Evolutionary conservation across 2,888 invertebrate species (phyloP).

Genomic region (Napeogenes sylphis): DNA sequence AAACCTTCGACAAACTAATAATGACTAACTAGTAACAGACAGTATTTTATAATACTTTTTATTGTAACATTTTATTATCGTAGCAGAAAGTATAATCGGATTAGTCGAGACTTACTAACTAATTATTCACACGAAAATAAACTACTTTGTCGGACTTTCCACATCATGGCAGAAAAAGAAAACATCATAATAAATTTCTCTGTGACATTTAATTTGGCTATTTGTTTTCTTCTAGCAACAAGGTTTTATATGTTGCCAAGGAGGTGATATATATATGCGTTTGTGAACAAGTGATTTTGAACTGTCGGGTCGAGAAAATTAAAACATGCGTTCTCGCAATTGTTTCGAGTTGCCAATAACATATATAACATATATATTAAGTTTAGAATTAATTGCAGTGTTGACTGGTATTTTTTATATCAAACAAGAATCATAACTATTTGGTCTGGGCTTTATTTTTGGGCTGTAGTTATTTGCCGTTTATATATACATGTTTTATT

Average conservation of each 20-base stretch:
- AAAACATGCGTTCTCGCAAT: slow-evolving; percentile 46
- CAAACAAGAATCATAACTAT: too few relatives aligned
- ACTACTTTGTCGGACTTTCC: neutral
- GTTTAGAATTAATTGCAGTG: slow-evolving; percentile 27
- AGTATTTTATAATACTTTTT: neutral
- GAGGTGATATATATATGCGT: slow-evolving; percentile 33
- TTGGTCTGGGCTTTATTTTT: neutral
- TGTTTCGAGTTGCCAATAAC: slow-evolving; percentile 61
- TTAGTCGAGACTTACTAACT: neutral
- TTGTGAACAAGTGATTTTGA: slow-evolving; percentile 16
- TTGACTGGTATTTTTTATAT: slow-evolving; percentile 3
- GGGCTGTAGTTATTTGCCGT: too few relatives aligned
- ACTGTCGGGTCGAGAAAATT: slow-evolving; percentile 15
- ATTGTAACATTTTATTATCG: neutral
- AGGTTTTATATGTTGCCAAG: slow-evolving; percentile 38
- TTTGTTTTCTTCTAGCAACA: slow-evolving; percentile 42
- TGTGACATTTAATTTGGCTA: slow-evolving; percentile 52
- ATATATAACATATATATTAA: slow-evolving; percentile 60
- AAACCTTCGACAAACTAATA: too few relatives aligned
- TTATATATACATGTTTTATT: too few relatives aligned
- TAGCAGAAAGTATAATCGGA: neutral
- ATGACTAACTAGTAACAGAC: too few relatives aligned
- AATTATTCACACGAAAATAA: slow-evolving; percentile 6
- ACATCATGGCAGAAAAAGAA: neutral
- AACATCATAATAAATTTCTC: neutral